phyloP scores from a whole-genome alignment of 1,140 invertebrate species.

The Orchesella cincta region DNA sequence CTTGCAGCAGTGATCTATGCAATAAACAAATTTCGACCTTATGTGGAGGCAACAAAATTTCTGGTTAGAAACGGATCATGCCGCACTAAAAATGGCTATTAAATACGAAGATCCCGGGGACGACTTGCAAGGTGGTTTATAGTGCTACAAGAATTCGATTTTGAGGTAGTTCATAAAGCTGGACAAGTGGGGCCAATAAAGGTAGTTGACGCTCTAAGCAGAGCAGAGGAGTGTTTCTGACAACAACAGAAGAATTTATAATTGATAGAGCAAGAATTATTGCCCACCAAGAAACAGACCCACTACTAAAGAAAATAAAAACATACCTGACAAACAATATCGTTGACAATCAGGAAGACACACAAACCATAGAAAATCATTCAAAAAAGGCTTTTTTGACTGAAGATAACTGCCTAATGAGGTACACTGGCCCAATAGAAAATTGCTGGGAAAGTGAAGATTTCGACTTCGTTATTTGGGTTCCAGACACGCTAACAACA shows the following conservation, averaged over 20 bases:
- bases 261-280: conserved; percentile 11
- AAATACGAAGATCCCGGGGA: conserved; percentile 55
- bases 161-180: conserved; percentile 55
- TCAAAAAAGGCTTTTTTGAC: neutral
- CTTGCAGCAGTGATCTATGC: conserved; percentile 59
- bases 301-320: neutral
- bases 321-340: neutral
- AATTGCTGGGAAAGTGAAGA: neutral
- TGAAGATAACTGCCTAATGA: neutral
- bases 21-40: conserved; percentile 58
- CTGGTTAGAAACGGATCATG: conserved; percentile 60
- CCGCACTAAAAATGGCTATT: conserved; percentile 57
- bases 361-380: neutral
- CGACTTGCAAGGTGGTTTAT: conserved; percentile 59
- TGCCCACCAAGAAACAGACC: conserved; percentile 12
- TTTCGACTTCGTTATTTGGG: neutral
- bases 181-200: conserved; percentile 20
- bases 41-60: conserved; percentile 60
- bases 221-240: no score
- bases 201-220: conserved; percentile 36
- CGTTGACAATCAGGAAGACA: neutral
- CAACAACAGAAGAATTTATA: no score
- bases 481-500: neutral
- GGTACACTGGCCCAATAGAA: neutral
- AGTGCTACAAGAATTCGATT: conserved; percentile 58